phyloP scores from a whole-genome alignment of 2,888 invertebrate genomes.

The Dioctria linearis region DNA sequence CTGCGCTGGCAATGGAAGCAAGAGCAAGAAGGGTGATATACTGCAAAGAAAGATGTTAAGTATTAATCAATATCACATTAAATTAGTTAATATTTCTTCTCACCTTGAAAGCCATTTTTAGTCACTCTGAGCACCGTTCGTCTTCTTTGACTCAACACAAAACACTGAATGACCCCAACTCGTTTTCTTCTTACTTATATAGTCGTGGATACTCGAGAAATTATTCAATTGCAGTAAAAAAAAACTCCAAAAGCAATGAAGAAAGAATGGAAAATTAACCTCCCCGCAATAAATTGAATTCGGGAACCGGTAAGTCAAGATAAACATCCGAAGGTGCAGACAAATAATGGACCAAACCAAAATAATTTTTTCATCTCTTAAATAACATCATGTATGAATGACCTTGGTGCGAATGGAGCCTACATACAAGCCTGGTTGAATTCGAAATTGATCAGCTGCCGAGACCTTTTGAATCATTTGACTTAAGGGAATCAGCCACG shows the following conservation, averaged over 20 bases:
- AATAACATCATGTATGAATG: conserved; percentile 46
- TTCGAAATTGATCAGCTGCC: conserved; percentile 23
- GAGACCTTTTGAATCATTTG: neutral
- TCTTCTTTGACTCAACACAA: conserved; percentile 69
- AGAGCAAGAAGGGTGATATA: conserved; percentile 64
- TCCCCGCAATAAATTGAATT: conserved; percentile 35
- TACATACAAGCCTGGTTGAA: conserved; percentile 17
- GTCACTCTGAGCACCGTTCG: conserved; percentile 24
- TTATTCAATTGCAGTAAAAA: neutral
- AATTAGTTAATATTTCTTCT: neutral
- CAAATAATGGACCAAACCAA: conserved; percentile 28
- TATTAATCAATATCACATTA: neutral
- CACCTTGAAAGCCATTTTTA: conserved; percentile 36
- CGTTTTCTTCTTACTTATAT: conserved; percentile 20
- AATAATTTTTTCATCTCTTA: conserved; percentile 26
- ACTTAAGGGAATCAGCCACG: neutral
- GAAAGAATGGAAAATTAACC: conserved; percentile 42
- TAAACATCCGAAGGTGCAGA: conserved; percentile 38
- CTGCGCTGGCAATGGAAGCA: conserved; percentile 64
- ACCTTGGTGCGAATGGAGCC: conserved; percentile 51
- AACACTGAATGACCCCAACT: conserved; percentile 68
- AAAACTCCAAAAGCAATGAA: neutral
- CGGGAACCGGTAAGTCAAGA: conserved; percentile 26
- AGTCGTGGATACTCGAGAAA: conserved; percentile 11
- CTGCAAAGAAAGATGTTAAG: conserved; percentile 58